These are phyloP conservation scores for Muscina levida DNA, from an alignment of 2,888 invertebrate species.

Conservation along the genomic window DNA sequence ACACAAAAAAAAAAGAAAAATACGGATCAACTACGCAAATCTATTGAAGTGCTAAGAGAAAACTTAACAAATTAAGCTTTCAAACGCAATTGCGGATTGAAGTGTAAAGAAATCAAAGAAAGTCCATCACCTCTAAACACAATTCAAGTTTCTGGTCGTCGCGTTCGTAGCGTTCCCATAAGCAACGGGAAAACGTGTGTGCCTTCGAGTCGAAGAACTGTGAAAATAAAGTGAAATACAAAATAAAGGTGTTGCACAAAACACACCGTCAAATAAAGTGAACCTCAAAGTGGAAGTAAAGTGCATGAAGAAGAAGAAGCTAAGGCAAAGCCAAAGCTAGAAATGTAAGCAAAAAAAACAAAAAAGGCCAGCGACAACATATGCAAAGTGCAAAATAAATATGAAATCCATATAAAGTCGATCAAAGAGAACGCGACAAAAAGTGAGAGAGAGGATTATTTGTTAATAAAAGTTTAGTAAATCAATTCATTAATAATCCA, in stretches of 20 bases:
- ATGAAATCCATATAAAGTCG: too few relatives aligned
- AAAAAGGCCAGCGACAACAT: neutral
- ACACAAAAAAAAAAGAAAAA: neutral
- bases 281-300: slow-evolving; percentile 56
- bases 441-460: neutral
- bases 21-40: too few relatives aligned
- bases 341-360: neutral
- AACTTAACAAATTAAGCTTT: too few relatives aligned
- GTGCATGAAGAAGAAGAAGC: slow-evolving; percentile 27
- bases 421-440: neutral
- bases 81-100: slow-evolving; percentile 47
- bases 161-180: neutral
- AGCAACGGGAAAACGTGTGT: slow-evolving; percentile 37
- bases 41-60: too few relatives aligned
- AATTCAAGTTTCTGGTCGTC: too few relatives aligned
- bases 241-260: slow-evolving; percentile 58
- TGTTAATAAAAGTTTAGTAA: slow-evolving; percentile 1
- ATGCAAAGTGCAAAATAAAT: neutral
- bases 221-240: neutral
- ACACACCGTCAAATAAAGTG: slow-evolving; percentile 69
- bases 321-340: too few relatives aligned
- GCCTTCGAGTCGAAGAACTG: slow-evolving; percentile 37
- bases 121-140: too few relatives aligned
- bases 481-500: slow-evolving; percentile 8
- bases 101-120: slow-evolving; percentile 47